Percentiles rank a stretch among this genome's conserved stretches.
Evolutionary conservation across 2,888 invertebrate species (phyloP).

Genomic region (Silvanus unidentatus): DNA sequence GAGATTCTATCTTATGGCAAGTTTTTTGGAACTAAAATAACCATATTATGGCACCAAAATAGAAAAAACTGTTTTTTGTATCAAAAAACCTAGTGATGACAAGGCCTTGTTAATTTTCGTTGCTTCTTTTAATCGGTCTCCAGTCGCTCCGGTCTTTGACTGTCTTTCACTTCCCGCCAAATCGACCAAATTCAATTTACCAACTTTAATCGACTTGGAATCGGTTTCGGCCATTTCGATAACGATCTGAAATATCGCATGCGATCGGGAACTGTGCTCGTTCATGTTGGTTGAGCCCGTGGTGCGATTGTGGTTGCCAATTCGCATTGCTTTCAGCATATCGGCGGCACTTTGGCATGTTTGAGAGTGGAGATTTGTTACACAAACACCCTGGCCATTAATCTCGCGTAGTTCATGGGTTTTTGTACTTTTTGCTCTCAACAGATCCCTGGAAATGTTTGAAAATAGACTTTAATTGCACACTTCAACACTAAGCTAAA

Average conservation of each 20-base stretch:
- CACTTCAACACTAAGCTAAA: too few species aligned
- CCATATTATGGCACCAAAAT: too few species aligned
- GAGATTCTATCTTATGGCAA: too few species aligned
- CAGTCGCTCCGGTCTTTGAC: slow-evolving; percentile 92
- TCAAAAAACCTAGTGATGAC: slow-evolving; percentile 73
- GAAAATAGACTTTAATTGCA: not conserved
- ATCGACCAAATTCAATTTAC: slow-evolving; percentile 95
- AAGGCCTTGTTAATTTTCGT: slow-evolving; percentile 96
- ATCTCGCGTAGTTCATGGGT: slow-evolving; percentile 60
- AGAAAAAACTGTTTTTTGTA: not conserved
- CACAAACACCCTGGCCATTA: slow-evolving; percentile 77
- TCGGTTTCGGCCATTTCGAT: slow-evolving; percentile 85
- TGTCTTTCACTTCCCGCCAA: slow-evolving; percentile 97
- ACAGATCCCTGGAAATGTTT: slow-evolving; percentile 55
- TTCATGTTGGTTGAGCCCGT: slow-evolving; percentile 68
- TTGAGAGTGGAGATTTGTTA: slow-evolving; percentile 89
- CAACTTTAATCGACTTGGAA: slow-evolving; percentile 63
- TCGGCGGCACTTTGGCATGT: slow-evolving; percentile 92
- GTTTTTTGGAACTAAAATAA: too few species aligned
- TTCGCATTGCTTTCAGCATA: slow-evolving; percentile 88
- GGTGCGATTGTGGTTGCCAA: slow-evolving; percentile 91
- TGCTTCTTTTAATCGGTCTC: slow-evolving; percentile 89
- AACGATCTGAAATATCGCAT: slow-evolving; percentile 97
- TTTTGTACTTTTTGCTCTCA: slow-evolving; percentile 54
- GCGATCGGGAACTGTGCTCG: slow-evolving; percentile 94